phyloP scores from a whole-genome alignment of 2,888 invertebrate genomes.

The Dasypolia templi region DNA sequence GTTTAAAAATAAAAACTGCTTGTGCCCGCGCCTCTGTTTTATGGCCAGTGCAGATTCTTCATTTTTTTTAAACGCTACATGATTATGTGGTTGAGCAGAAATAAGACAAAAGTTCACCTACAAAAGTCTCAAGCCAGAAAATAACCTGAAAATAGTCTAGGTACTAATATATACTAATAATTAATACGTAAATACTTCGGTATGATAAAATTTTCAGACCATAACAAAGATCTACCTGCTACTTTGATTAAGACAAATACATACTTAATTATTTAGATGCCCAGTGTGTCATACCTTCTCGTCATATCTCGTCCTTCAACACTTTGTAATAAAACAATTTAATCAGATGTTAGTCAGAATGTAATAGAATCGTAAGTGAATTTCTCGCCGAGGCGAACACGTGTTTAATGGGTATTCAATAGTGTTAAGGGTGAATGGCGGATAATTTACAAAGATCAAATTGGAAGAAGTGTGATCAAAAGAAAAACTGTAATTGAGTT shows the following conservation, averaged over 20 bases:
- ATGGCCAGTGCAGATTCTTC: background rate
- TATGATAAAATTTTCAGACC: background rate
- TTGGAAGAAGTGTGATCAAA: background rate
- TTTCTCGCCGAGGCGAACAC: conserved; percentile 71
- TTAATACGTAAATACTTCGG: background rate
- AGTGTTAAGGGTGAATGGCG: conserved; percentile 29
- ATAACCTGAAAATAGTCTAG: background rate
- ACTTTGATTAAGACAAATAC: background rate
- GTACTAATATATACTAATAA: no score
- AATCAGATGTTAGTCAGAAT: conserved; percentile 23
- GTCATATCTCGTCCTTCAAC: background rate
- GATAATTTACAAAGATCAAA: conserved; percentile 2
- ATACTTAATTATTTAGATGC: background rate
- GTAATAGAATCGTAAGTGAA: conserved; percentile 73
- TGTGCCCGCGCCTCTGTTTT: background rate
- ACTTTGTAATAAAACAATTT: background rate
- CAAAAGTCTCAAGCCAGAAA: background rate
- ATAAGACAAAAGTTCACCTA: background rate
- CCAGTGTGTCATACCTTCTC: background rate
- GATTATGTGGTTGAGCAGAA: background rate
- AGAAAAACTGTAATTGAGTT: background rate
- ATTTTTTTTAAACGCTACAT: background rate
- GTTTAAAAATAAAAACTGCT: background rate
- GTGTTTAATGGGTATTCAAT: conserved; percentile 62
- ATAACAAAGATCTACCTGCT: background rate